Percentiles rank a stretch among this genome's conserved stretches.
phyloP scores from a whole-genome alignment of 2,113 vertebrate species.

The Gavia stellata region DNA sequence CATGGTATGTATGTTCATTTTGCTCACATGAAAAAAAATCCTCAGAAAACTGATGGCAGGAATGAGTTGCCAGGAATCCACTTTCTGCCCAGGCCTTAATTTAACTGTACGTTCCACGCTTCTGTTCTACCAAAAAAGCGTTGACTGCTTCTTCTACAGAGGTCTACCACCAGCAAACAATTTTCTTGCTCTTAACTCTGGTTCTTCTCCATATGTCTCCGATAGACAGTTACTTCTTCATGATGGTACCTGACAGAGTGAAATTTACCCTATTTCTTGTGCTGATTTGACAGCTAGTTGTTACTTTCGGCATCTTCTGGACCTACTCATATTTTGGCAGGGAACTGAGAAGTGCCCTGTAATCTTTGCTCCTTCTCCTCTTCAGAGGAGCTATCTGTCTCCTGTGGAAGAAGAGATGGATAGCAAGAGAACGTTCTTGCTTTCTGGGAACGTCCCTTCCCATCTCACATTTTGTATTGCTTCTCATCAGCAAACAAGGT shows the following conservation, averaged over 20 bases:
- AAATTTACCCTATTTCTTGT: not conserved
- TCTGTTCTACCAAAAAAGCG: not conserved
- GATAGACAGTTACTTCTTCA: not conserved
- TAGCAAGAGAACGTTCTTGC: not conserved
- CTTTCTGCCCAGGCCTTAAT: not conserved
- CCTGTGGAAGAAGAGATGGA: not conserved
- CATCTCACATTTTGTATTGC: not conserved
- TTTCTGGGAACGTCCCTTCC: not conserved
- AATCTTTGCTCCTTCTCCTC: not conserved
- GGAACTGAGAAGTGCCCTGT: not conserved
- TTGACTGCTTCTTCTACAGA: too few relatives aligned
- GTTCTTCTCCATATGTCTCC: not conserved
- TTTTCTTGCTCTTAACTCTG: not conserved
- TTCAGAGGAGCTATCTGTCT: not conserved
- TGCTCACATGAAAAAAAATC: not conserved
- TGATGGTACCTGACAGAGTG: not conserved
- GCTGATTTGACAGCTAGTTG: not conserved
- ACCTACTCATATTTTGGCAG: not conserved
- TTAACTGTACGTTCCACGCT: not conserved
- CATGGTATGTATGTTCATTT: too few relatives aligned
- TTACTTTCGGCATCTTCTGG: not conserved
- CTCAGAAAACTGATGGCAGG: not conserved
- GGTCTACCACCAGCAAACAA: not conserved
- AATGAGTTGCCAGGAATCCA: not conserved
- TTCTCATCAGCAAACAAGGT: not conserved